Conservation (phyloP, 2,888 invertebrate genomes). For the Antitype chi region DNA sequence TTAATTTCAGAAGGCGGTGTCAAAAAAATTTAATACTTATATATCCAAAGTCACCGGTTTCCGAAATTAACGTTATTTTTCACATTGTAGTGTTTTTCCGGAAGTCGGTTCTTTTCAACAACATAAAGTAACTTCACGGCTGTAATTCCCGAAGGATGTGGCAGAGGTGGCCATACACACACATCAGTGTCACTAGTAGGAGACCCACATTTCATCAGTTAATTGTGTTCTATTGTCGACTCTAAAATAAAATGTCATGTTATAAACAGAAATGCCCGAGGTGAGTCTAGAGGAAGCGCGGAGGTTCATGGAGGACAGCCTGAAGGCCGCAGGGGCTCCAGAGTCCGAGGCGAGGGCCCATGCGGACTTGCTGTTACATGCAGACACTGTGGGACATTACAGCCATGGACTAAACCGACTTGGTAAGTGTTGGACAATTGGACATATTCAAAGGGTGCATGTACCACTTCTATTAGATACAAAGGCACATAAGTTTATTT, state of each 20-base stretch:
- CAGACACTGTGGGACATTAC: constrained; percentile 95
- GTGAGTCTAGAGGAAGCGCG: constrained; percentile 89
- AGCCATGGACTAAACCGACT: constrained; percentile 97
- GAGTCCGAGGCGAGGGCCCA: constrained; percentile 90
- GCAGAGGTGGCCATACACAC: too few relatives aligned
- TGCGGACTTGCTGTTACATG: constrained; percentile 92
- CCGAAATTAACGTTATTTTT: too few relatives aligned
- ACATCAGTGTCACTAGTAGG: too few relatives aligned
- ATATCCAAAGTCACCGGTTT: too few relatives aligned
- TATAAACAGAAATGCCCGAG: constrained; percentile 78
- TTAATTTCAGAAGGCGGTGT: too few relatives aligned
- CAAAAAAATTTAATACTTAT: too few relatives aligned
- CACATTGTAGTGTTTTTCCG: too few relatives aligned
- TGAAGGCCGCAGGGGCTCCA: constrained; percentile 91
- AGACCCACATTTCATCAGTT: too few relatives aligned
- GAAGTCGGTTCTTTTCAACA: too few relatives aligned
- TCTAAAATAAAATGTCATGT: background rate
- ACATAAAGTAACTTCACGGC: too few relatives aligned
- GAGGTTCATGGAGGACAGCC: constrained; percentile 91
- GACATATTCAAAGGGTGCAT: background rate
- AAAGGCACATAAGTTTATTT: background rate
- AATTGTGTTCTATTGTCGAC: too few relatives aligned
- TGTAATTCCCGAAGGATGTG: too few relatives aligned
- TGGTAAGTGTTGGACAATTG: constrained; percentile 81
- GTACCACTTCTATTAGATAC: background rate